phyloP scores from a whole-genome alignment of 2,113 vertebrate genomes.

The Dipodomys merriami region DNA sequence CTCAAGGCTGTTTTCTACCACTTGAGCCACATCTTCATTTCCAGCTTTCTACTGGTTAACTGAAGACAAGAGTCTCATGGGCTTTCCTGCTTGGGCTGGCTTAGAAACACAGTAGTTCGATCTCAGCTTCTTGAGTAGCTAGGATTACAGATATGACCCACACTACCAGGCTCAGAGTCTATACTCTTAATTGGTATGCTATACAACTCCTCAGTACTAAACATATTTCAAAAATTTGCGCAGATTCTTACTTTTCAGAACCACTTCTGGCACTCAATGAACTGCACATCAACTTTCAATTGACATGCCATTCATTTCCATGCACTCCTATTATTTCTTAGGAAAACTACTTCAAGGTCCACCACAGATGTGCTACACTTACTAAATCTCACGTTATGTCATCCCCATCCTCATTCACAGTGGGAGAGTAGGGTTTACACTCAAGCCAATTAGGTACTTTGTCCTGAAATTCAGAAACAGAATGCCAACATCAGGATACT shows the following conservation, averaged over 20 bases:
- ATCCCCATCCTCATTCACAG: neutral
- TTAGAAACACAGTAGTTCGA: too few relatives aligned
- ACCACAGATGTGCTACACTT: neutral
- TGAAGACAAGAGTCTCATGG: too few relatives aligned
- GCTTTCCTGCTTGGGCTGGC: too few relatives aligned
- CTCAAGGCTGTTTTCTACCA: too few relatives aligned
- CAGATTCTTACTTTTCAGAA: conserved; percentile 32
- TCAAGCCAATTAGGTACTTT: conserved; percentile 14
- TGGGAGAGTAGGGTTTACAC: neutral
- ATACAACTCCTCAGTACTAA: conserved; percentile 5
- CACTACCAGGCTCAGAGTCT: neutral
- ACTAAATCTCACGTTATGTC: neutral
- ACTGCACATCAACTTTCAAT: neutral
- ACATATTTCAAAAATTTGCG: conserved; percentile 28
- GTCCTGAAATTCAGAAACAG: conserved; percentile 34
- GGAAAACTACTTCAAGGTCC: conserved; percentile 2
- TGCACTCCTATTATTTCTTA: neutral
- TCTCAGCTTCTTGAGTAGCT: too few relatives aligned
- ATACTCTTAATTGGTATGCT: conserved; percentile 44
- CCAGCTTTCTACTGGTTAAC: too few relatives aligned
- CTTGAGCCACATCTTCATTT: too few relatives aligned
- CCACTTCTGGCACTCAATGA: neutral
- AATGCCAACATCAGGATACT: conserved; percentile 31
- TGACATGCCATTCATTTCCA: conserved; percentile 13
- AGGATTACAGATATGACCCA: too few relatives aligned